These are phyloP conservation scores for Entomobrya proxima DNA, from an alignment of 2,888 invertebrate species.

Conservation along the genomic window DNA sequence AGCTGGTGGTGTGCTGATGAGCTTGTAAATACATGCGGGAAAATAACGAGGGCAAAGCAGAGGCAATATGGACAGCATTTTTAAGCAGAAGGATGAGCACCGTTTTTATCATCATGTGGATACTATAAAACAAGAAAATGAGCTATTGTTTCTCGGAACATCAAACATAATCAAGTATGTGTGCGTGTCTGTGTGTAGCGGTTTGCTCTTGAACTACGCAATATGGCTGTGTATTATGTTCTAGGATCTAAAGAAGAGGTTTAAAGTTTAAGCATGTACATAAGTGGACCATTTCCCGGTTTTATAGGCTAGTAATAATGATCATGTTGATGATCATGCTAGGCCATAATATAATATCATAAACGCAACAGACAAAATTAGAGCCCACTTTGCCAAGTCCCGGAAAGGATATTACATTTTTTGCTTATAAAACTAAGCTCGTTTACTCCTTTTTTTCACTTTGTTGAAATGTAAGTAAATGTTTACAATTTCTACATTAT, in stretches of 20 bases:
- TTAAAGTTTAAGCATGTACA: background rate
- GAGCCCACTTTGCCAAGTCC: background rate
- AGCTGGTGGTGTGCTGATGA: slow-evolving; percentile 53
- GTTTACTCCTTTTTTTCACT: too few relatives aligned
- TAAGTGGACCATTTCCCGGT: background rate
- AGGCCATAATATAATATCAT: background rate
- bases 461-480: background rate
- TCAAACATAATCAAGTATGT: slow-evolving; percentile 3
- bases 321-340: background rate
- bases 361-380: background rate
- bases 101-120: slow-evolving; percentile 18
- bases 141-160: slow-evolving; percentile 17
- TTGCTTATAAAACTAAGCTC: too few relatives aligned
- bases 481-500: background rate
- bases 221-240: too few relatives aligned
- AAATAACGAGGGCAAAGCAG: background rate
- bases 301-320: background rate
- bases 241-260: too few relatives aligned
- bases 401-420: background rate
- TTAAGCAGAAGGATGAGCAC: background rate
- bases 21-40: slow-evolving; percentile 30
- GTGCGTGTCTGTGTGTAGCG: too few relatives aligned
- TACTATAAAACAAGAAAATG: slow-evolving; percentile 39
- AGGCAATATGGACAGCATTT: background rate
- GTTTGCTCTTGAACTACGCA: background rate